Evolutionary conservation across 2,113 vertebrate species (phyloP), one percentile per base, ranked within the genome.

Genomic region (Alligator sinensis): DNA sequence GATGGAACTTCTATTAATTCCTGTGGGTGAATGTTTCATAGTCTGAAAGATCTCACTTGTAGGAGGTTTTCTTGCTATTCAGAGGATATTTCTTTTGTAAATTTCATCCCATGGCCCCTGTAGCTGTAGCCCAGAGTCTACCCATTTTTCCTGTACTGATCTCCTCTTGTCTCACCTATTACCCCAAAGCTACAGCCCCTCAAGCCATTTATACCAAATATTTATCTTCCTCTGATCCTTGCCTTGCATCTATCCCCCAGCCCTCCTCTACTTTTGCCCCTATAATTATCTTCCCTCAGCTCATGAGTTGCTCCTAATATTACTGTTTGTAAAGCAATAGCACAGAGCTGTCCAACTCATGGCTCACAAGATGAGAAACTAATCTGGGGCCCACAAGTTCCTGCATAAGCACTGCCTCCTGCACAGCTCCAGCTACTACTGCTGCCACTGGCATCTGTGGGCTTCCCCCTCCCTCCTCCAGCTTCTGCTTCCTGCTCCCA

Each of bases 221-320:
- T 47, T 47, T 47, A 47, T 47, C 47, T 47, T 47, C 47, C 47
- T 47, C 11, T 54, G 16, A 2, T 2, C 21, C 0, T 0, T 5
- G 19, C 30, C 57, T 2, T 0, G 10, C 11, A 28, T 21, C 34
- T 77, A 28, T 12, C 63, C 30, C 24, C 16, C 2, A 57, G 27
- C 22, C 55, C 61, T 13, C 55, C 61, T 13, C 27, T 22, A 22
- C 17, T 0, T 1, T 19, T 19, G 5, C 60, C 47, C 25, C 38
- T 77, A 70, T 47, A 47, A 47, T 47, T 47, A 47, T 47, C 47
- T 64, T 64, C 28, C 63, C 28, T 64, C 28, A 8, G 63, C 27
- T 66, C 25, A 8, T n/a, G 13, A 14, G 28, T 64, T 64, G 5
- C 14, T n/a, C 63, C 63, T 17, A 66, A 7, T 15, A 13, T n/a